Evolutionary conservation across 2,888 invertebrate species (phyloP), one percentile per base, ranked within the genome.

Genomic region (Acanthopleura granulata): DNA sequence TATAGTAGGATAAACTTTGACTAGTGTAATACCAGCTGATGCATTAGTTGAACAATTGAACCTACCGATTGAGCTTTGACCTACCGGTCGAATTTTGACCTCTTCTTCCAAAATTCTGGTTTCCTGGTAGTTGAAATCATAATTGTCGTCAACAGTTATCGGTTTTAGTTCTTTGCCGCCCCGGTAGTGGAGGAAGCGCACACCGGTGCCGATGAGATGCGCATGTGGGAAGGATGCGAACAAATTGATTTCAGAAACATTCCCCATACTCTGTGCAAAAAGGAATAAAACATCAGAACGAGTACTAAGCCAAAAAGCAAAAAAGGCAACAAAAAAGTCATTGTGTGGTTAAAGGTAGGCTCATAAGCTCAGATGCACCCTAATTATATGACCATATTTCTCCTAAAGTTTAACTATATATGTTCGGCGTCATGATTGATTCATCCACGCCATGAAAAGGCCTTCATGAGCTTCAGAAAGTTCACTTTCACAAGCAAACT

Each of bases 111-210:
- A 49, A 12, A 75, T 18, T 9, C 79, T 62, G 29, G 74, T 72
- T 76, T 83, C 82, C 75, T 84, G 83, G 73, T 78, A 84, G 71
- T 83, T 81, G 66, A 84, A 85, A 73, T 86, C 86, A 69, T 84
- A 86, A 40, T 82, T 73, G 12, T 79, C 77, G 62, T 86, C 85
- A 12, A 72, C 57, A 0, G 77, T 77, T 25, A 86, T 61, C 22
- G 81, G 79, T 62, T 77, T 73, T 14, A 83, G 62, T 61, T 85
- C 84, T n/a, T 75, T 78, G 18, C 84, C 85, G 30, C 83, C 79
- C 25, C 86, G 76, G 75, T 77, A 77, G 61, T 81, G 80, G 40
- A 82, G 72, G 14, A 84, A 80, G 66, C 72, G 75, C n/a, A 86
- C 80, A 15, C 75, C 76, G 29, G 49, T 74, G 9, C 81, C 84